These are phyloP conservation scores for Holacanthus passer DNA, from an alignment of 2,113 vertebrate species.

Conservation along the genomic window DNA sequence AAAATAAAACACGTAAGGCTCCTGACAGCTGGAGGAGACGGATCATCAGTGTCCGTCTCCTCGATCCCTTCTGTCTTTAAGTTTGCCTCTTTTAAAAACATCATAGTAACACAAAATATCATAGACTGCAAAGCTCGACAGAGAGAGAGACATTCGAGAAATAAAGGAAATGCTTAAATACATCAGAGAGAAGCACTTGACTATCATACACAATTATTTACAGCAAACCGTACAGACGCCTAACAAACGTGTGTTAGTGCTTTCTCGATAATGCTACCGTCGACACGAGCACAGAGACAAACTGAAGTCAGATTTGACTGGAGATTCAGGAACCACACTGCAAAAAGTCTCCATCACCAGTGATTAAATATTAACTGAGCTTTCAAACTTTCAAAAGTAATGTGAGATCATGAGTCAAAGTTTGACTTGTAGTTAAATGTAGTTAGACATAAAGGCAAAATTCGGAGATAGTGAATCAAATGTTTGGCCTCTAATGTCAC, in stretches of 20 bases:
- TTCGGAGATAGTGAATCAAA: too few species aligned
- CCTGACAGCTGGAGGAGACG: slow-evolving; percentile 55
- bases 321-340: slow-evolving; percentile 23
- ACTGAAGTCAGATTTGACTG: slow-evolving; percentile 15
- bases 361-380: background rate
- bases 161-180: slow-evolving; percentile 38
- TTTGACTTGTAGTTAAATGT: too few species aligned
- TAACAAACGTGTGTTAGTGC: slow-evolving; percentile 51
- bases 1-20: slow-evolving; percentile 30
- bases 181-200: slow-evolving; percentile 47
- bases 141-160: slow-evolving; percentile 45
- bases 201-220: slow-evolving; percentile 54
- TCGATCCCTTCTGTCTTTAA: slow-evolving; percentile 63
- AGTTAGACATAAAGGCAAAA: background rate
- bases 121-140: slow-evolving; percentile 32
- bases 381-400: background rate
- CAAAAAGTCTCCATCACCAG: background rate
- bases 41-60: slow-evolving; percentile 12
- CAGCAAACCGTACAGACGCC: slow-evolving; percentile 49
- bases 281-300: slow-evolving; percentile 22
- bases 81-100: slow-evolving; percentile 42
- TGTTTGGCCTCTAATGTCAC: background rate
- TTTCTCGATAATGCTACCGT: slow-evolving; percentile 36
- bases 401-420: too few species aligned
- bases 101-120: slow-evolving; percentile 37